Evolutionary conservation across 2,797 vertebrate species (phyloP).

Genomic region (Danio jaintianensis): DNA sequence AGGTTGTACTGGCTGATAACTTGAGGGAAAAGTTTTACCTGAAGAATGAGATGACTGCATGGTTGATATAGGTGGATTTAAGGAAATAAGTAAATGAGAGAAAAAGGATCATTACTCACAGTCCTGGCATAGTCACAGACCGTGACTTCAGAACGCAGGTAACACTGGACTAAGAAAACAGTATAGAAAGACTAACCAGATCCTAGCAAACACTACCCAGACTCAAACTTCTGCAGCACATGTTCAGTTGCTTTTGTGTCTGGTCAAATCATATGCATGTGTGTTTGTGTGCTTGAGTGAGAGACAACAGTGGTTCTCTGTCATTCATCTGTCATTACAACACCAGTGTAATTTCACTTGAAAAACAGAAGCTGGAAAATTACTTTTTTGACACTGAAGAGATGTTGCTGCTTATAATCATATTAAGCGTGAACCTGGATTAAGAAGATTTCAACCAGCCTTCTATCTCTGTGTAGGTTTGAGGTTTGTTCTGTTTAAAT

Average conservation of each 20-base stretch:
- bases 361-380: slow-evolving; percentile 31
- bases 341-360: neutral
- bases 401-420: slow-evolving; percentile 27
- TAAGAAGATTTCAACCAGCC: slow-evolving; percentile 48
- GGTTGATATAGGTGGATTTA: slow-evolving; percentile 31
- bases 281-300: slow-evolving; percentile 11
- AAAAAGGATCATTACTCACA: slow-evolving; percentile 45
- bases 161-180: slow-evolving; percentile 55
- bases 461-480: slow-evolving; percentile 32
- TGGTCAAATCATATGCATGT: neutral
- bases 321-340: slow-evolving; percentile 36
- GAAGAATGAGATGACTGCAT: neutral
- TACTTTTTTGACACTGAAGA: neutral
- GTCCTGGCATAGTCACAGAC: slow-evolving; percentile 29
- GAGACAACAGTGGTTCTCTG: slow-evolving; percentile 34
- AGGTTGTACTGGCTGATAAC: neutral
- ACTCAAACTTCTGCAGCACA: neutral
- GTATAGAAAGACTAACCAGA: slow-evolving; percentile 50
- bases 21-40: no score
- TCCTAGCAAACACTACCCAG: slow-evolving; percentile 35
- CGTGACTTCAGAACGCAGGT: slow-evolving; percentile 30
- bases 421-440: slow-evolving; percentile 48
- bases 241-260: neutral
- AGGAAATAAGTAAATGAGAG: neutral
- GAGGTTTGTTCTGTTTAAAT: slow-evolving; percentile 54